Evolutionary conservation across 2,113 vertebrate genomes (phyloP).

Genomic region (Python bivittatus): DNA sequence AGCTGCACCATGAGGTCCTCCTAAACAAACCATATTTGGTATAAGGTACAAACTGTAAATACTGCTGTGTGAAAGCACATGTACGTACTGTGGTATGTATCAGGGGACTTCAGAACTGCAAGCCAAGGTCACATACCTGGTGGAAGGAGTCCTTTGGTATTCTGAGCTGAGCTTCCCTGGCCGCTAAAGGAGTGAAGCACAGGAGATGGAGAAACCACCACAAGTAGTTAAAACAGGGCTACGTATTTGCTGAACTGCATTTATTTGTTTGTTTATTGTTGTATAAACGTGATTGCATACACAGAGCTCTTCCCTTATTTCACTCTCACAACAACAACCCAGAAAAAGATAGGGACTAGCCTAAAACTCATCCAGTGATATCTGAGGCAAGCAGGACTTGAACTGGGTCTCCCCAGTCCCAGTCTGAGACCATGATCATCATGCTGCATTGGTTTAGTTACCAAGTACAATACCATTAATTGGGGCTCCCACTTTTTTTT

Average conservation of each 20-base stretch:
- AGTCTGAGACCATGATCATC: neutral
- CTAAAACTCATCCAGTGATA: neutral
- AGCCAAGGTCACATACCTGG: slow-evolving; percentile 17
- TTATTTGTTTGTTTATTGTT: neutral
- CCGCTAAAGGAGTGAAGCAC: neutral
- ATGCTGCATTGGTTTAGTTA: neutral
- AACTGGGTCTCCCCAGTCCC: neutral
- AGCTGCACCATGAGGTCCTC: neutral
- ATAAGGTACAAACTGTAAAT: neutral
- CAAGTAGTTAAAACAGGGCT: neutral
- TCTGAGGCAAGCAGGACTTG: neutral
- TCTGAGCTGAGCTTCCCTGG: neutral
- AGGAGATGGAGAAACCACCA: neutral
- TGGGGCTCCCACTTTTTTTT: neutral
- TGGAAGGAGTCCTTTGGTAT: slow-evolving; percentile 7
- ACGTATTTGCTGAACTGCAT: neutral
- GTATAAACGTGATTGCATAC: neutral
- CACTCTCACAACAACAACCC: neutral
- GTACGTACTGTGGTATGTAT: neutral
- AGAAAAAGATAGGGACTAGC: neutral
- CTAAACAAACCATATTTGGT: neutral
- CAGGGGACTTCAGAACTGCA: neutral
- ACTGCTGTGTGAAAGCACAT: neutral
- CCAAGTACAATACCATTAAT: neutral
- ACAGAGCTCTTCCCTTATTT: neutral